Base-by-base conservation (phyloP, 2,888 invertebrate genomes). In the Euproctis similis region DNA sequence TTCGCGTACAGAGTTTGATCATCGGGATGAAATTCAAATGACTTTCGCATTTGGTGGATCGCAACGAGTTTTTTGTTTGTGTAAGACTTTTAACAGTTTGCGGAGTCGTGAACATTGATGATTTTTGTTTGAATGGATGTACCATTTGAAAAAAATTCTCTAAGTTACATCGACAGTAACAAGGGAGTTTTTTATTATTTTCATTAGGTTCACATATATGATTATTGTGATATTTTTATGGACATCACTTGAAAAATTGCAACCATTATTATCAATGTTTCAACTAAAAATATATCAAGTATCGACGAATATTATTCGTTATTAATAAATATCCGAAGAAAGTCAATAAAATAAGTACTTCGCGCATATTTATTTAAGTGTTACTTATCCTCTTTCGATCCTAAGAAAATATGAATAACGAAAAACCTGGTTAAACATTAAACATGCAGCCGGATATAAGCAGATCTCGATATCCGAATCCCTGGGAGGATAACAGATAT, bases 401-500 rank as follows among this genome's bases (percentile, higher is more conserved):
- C 55, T 49, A 58, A 59, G 56, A 59, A 58, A 61, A 63, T 54
- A 63, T 58, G 53, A 59, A 58, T 57, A 53, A 46, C 35, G 37
- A 42, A 40, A 23, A 42, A 53, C 47, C 42, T 49, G 56, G 53
- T 53, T 54, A 50, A 53, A 58, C 51, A 54, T 60, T 54, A 60
- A 63, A 53, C 58, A 61, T 42, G 54, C 46, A 53, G 47, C 47
- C 48, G 57, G 53, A 53, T 55, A 59, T 59, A 60, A 59, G 53
- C 43, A 56, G 54, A 49, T 58, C 45, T 51, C 50, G 47, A 52
- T 53, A 52, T 49, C 47, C 34, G 34, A 47, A 48, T 52, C 57
- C 71, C 61, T 42, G 34, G 28, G 68, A 59, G 68, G 54, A 53
- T 64, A 57, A 59, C 61, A 58, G 65, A 66, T 64, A 67, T 66